Evolutionary conservation across 1,140 invertebrate genomes (phyloP), one percentile per base, ranked within the genome.

Genomic region (Thalassaphorura encarpata): DNA sequence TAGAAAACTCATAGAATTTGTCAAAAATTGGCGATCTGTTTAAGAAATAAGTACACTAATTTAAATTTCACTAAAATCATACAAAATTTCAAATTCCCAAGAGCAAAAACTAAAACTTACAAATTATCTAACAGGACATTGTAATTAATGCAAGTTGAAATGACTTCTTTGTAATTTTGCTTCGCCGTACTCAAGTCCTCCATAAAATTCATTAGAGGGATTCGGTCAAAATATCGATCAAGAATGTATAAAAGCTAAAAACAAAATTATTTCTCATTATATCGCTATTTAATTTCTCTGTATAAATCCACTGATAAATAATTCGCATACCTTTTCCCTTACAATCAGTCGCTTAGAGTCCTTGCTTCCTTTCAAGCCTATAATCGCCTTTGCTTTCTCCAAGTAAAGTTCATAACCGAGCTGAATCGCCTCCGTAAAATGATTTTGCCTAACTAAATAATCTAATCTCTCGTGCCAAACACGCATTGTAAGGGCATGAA

Each of bases 401-500:
- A 82, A 75, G 63, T 83, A 83, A 67, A 86, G 82, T 3, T 81
- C 78, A 48, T 82, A 71, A 36, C 80, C 80, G 26, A 86, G 68
- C 6, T 76, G 71, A 18, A 87, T 67, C 3, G 83, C 83, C 68
- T 83, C 81, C 18, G 74, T 70, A 66, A 75, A 81, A 48, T 77
- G 72, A 54, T 75, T 76, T 73, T 80, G 80, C 60, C 80, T 77
- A 13, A 83, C 79, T 52, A 87, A 67, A 73, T 81, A 80, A 68
- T 83, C 71, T 56, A 87, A 68, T 66, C 87, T 69, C 69, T 94
- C 83, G 64, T 81, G 80, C 89, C 91, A 88, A 13, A 83, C 80
- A 67, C 91, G 73, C 64, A 96, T 77, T 54, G 81, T 83, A 48
- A 91, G 78, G 15, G 85, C 78, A 70, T 90, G 83, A 42, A 93